Evolutionary conservation across 2,888 invertebrate genomes (phyloP), one percentile per base, ranked within the genome.

Genomic region (Quadroppia sp.): DNA sequence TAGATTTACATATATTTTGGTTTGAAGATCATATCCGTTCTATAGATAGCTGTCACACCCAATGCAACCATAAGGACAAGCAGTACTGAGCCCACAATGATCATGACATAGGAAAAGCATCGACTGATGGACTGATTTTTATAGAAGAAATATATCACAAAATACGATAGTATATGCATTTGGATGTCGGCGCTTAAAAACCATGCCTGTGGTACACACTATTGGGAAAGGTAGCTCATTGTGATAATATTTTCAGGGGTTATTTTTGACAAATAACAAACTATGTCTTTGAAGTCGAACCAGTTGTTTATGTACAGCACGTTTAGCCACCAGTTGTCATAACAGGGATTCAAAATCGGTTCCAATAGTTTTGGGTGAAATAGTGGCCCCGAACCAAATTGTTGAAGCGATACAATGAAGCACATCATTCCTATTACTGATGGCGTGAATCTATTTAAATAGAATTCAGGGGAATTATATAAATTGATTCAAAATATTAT

Each of bases 321-420:
- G 28, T 73, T 28, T 48, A n/a, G n/a, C 73, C 73, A 73, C 73
- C 73, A 73, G 23, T 73, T 53, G 17, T 69, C 67, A 69, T 73
- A 73, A 69, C 69, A 67, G 3, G 53, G 48, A 4, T 32, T n/a
- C n/a, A 73, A 15, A 42, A 30, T 28, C 0, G 40, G 30, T 28
- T 45, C 28, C 6, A 73, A 15, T 20, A 53, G 32, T n/a, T 73
- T 56, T 25, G 42, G 25, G 17, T 73, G 73, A 73, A 71, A 69
- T 13, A 73, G 45, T 20, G 73, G 73, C 9, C 73, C 73, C 20
- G 32, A 53, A 28, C 73, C 73, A 4, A 73, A 59, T 2, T 48
- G 0, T 69, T 73, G 69, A 2, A 69, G 15, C 6, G 13, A 25
- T 11, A 73, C 36, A n/a, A 45, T 48, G 23, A 73, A n/a, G 40